A percentile compares a stretch with the other conserved stretches of the same genome.
These are phyloP conservation scores for Tubulanus polymorphus DNA, from an alignment of 2,888 invertebrate genomes.

Conservation along the genomic window DNA sequence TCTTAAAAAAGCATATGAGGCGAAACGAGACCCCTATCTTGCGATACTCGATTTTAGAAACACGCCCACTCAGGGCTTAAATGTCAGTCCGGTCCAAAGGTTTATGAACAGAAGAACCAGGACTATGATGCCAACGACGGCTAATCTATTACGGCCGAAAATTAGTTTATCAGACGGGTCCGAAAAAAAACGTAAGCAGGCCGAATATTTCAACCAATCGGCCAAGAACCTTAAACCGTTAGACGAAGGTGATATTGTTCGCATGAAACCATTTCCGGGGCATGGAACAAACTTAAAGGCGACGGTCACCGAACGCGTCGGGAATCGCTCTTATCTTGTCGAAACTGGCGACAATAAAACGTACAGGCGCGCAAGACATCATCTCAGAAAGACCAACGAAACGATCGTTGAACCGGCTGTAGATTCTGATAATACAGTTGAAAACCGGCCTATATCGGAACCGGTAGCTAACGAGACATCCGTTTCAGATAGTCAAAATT, in stretches of 20 bases:
- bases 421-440: too few species aligned
- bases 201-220: constrained; percentile 3
- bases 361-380: too few species aligned
- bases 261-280: constrained; percentile 6
- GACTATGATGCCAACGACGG: not conserved
- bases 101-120: not conserved
- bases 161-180: not conserved
- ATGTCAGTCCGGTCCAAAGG: constrained; percentile 4
- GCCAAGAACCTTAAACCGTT: not conserved
- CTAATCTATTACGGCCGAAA: not conserved
- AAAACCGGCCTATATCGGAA: too few species aligned
- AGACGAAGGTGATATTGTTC: constrained; percentile 4
- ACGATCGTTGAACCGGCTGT: too few species aligned
- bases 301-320: not conserved
- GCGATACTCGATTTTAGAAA: constrained; percentile 6
- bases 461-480: too few species aligned
- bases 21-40: not conserved
- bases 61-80: constrained; percentile 3
- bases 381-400: too few species aligned
- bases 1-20: not conserved
- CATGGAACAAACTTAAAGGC: constrained; percentile 1
- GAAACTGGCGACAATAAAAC: not conserved
- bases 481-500: too few species aligned
- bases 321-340: not conserved
- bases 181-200: not conserved